These are phyloP conservation scores for Heptranchias perlo DNA, from an alignment of 2,113 vertebrate species.

Conservation along the genomic window DNA sequence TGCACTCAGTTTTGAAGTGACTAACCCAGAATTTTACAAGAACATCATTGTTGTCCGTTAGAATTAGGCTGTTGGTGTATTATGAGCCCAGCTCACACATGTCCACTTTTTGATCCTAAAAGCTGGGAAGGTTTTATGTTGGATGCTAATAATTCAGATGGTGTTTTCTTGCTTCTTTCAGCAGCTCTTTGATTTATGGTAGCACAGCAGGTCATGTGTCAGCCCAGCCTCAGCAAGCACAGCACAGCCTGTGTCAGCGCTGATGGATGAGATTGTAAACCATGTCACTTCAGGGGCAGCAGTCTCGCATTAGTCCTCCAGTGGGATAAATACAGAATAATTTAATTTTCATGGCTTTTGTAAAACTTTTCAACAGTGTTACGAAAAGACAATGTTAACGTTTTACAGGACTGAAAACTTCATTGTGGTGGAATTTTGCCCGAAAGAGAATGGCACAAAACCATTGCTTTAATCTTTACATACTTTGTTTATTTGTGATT, in stretches of 20 bases:
- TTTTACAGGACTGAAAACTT: background rate
- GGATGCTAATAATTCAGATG: slow-evolving; percentile 37
- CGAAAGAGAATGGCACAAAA: background rate
- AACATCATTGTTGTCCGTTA: slow-evolving; percentile 23
- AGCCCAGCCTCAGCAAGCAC: background rate
- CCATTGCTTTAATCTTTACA: background rate
- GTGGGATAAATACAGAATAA: slow-evolving; percentile 10
- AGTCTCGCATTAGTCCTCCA: background rate
- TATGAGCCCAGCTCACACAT: background rate
- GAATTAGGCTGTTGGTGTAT: background rate
- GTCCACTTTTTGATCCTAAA: slow-evolving; percentile 24
- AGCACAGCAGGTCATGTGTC: slow-evolving; percentile 21
- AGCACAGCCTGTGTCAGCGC: background rate
- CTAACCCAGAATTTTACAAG: background rate
- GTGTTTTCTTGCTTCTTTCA: slow-evolving; percentile 21
- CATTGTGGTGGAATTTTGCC: background rate
- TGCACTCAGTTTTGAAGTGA: slow-evolving; percentile 4
- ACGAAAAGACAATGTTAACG: background rate
- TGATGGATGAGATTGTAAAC: slow-evolving; percentile 35
- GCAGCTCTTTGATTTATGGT: slow-evolving; percentile 30
- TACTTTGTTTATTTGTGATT: background rate
- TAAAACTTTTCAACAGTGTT: background rate
- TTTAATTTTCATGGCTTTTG: slow-evolving; percentile 36
- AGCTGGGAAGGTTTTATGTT: slow-evolving; percentile 17
- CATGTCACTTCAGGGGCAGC: background rate